Evolutionary conservation across 2,797 vertebrate genomes (phyloP), one percentile per base, ranked within the genome.

Genomic region (Linurgus olivaceus): DNA sequence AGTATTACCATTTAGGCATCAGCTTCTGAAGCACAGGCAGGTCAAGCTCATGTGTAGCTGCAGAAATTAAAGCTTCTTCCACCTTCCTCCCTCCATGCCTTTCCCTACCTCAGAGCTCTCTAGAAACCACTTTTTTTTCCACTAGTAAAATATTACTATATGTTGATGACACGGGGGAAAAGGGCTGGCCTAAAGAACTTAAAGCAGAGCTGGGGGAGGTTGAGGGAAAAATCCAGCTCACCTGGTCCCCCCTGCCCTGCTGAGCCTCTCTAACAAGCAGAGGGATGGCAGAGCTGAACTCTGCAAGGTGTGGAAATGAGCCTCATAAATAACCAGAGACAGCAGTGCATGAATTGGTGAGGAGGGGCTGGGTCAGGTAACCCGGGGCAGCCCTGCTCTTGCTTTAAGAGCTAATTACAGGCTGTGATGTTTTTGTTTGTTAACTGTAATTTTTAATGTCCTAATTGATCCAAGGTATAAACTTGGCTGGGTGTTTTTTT

Each of bases 371-470:
- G 24, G 5, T 7, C 9, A 5, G 23, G 16, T 10, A 2, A 2
- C 1, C 0, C 1, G 3, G 23, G 11, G 8, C 1, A 58, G 52
- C 3, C 29, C 52, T 52, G 10, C 0, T 26, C 3, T 8, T 19
- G 1, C 1, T 14, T 37, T 57, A 7, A 23, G 17, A 29, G 2
- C 3, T 72, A 4, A 31, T 72, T 82, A 4, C 0, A 13, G 20
- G 4, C 8, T 84, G 1, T 17, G 23, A 9, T 6, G 4, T 17
- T 35, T n/a, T 23, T 18, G 6, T 29, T 37, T 0, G 1, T 52
- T 59, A 70, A 1, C 2, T 25, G 1, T 9, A 45, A 1, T 55
- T 66, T 61, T 86, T 42, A 14, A 24, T 23, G 3, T 10, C 3
- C 37, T 54, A 1, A 3, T 58, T 44, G 10, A 3, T 3, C 2